phyloP scores from a whole-genome alignment of 2,113 vertebrate species.

The Passer montanus region DNA sequence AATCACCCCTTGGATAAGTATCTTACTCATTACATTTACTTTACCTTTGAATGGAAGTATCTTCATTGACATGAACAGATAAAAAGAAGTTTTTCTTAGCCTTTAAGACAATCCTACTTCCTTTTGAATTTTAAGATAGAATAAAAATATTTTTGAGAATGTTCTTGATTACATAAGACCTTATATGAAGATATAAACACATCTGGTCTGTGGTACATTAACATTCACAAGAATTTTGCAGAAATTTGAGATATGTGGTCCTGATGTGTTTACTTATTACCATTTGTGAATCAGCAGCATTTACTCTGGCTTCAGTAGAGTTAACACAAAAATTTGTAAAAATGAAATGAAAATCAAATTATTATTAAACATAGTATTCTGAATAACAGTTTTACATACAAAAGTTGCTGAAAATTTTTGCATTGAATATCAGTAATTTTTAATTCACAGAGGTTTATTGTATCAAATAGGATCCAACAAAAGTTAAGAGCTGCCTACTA shows the following conservation, averaged over 20 bases:
- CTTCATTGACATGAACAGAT: neutral
- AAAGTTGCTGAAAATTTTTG: neutral
- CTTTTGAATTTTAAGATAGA: neutral
- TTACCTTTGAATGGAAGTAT: neutral
- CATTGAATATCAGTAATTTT: neutral
- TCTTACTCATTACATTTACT: neutral
- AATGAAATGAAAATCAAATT: neutral
- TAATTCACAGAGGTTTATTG: neutral
- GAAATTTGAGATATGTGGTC: neutral
- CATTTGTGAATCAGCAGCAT: neutral
- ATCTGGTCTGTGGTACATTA: neutral
- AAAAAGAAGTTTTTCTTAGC: neutral
- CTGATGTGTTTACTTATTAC: neutral
- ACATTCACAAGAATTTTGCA: neutral
- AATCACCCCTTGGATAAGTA: neutral
- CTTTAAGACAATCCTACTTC: neutral
- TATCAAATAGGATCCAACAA: neutral
- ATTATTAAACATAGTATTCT: neutral
- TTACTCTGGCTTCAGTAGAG: neutral
- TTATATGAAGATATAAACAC: neutral
- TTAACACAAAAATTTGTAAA: neutral
- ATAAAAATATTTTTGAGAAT: neutral
- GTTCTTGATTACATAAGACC: neutral
- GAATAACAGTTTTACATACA: neutral
- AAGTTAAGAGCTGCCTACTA: neutral